Evolutionary conservation across 2,113 vertebrate species (phyloP), one percentile per base, ranked within the genome.

Genomic region (Megaptera novaeangliae): DNA sequence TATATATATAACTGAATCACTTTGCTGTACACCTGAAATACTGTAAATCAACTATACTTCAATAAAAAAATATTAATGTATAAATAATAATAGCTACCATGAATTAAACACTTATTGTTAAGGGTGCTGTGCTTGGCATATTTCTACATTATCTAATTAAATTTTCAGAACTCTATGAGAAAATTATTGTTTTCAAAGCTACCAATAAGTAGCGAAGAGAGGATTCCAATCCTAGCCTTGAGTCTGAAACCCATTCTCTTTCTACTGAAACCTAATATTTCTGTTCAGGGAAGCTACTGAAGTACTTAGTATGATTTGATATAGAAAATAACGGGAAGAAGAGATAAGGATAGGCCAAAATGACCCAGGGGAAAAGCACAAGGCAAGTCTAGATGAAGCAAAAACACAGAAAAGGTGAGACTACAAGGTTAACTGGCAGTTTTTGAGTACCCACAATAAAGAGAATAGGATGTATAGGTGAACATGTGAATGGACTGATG

Each of bases 141-240:
- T 44, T 69, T 85, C 59, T 59, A 13, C 44, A 46, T 49, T 18
- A 84, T 23, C 61, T 77, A 84, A 46, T 52, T 57, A 17, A 71
- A 27, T 23, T 25, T 41, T 84, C 68, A 97, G 52, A 82, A 49
- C 29, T 61, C 80, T 49, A 1, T 39, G 39, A 74, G 44, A 57
- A n/a, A 84, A 91, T 49, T 8, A n/a, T 25, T 82, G 34, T 90
- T 94, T 87, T 69, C 80, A 84, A 87, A 94, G 68, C 20, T 95
- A 55, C 49, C n/a, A 59, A 9, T 11, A 84, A 88, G 57, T 49
- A 91, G 84, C 61, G 44, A 52, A 93, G 44, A 72, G 34, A 66
- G 23, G 23, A 39, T 49, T 94, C 34, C 20, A 72, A 31, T 41
- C 25, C 29, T 52, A 46, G 72, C 25, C 20, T 68, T 74, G 20